A percentile compares a stretch with the other conserved stretches of the same genome.
phyloP scores from a whole-genome alignment of 2,113 vertebrate species.

The Nanorana parkeri region DNA sequence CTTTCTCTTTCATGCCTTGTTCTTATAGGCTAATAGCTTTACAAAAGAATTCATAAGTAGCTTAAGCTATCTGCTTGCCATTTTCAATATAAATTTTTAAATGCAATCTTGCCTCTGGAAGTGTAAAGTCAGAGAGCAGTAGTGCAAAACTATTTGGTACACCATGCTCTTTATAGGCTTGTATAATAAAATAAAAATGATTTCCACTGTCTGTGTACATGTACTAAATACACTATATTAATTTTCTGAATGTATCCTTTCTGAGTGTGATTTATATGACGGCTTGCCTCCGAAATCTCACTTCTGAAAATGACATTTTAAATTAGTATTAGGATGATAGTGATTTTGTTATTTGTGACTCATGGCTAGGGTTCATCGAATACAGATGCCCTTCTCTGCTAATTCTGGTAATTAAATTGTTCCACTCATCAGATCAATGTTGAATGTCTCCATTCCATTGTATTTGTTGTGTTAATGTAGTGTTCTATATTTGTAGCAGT shows the following conservation, averaged over 20 bases:
- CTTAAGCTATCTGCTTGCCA: neutral
- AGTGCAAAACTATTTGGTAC: neutral
- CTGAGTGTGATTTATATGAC: neutral
- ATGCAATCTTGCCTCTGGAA: slow-evolving; percentile 4
- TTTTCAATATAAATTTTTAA: slow-evolving; percentile 12
- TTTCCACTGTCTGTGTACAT: neutral
- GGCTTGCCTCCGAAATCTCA: neutral
- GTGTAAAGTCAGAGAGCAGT: neutral
- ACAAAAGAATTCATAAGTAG: slow-evolving; percentile 8
- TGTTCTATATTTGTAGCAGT: neutral
- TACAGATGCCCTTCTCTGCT: neutral
- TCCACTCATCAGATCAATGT: slow-evolving; percentile 11
- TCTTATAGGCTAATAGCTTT: slow-evolving; percentile 24
- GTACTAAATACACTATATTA: neutral
- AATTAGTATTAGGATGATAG: slow-evolving; percentile 18
- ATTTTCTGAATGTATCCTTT: neutral
- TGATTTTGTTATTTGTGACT: slow-evolving; percentile 10
- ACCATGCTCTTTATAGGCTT: neutral
- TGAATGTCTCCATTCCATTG: neutral
- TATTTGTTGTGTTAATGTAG: slow-evolving; percentile 8
- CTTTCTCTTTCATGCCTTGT: neutral
- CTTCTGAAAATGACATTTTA: neutral
- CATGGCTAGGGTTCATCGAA: neutral
- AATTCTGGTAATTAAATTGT: slow-evolving; percentile 27
- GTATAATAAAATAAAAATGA: neutral